These are phyloP conservation scores for Oenanthe oenanthe DNA, from an alignment of 2,113 vertebrate genomes.

Conservation along the genomic window DNA sequence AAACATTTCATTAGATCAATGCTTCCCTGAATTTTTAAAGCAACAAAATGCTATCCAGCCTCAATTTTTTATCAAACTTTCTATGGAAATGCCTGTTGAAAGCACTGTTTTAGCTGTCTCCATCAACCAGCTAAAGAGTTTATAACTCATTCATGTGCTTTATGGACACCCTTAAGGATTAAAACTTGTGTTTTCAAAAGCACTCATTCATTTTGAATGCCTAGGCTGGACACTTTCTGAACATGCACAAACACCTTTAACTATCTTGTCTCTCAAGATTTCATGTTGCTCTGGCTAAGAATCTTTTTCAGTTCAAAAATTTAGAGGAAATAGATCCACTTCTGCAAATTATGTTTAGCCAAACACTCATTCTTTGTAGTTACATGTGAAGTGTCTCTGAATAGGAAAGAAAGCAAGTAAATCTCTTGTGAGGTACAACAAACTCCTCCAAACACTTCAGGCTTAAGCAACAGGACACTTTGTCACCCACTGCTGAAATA, in stretches of 20 bases:
- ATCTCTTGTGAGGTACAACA: neutral
- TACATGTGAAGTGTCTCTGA: neutral
- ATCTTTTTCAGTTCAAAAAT: neutral
- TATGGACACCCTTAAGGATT: neutral
- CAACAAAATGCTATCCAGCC: neutral
- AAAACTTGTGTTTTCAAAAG: neutral
- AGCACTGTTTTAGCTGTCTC: neutral
- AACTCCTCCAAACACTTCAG: neutral
- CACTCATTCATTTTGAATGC: neutral
- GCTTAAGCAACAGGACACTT: neutral
- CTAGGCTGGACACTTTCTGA: neutral
- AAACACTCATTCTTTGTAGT: neutral
- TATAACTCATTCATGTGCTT: neutral
- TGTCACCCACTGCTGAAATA: neutral
- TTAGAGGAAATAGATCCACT: neutral
- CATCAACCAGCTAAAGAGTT: neutral
- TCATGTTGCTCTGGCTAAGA: neutral
- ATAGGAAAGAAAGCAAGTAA: neutral
- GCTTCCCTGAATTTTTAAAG: neutral
- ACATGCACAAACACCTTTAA: neutral
- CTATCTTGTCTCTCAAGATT: neutral
- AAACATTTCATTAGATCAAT: constrained; percentile 50
- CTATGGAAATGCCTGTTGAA: neutral
- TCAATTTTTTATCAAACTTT: neutral
- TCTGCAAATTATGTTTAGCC: neutral